Evolutionary conservation across 2,888 invertebrate species (phyloP).

Genomic region (Emmelina monodactyla): DNA sequence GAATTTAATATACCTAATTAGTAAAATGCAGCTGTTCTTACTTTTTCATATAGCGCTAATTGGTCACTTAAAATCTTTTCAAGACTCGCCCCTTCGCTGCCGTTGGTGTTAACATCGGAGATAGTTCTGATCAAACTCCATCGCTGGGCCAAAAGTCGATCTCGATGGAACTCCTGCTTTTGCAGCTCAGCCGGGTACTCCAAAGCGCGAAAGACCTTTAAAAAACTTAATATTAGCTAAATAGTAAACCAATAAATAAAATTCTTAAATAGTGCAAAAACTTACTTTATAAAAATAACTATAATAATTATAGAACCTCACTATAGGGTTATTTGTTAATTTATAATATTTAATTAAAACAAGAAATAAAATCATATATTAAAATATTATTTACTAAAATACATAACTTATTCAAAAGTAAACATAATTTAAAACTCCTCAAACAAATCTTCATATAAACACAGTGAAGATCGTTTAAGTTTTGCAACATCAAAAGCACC

Average conservation of each 20-base stretch:
- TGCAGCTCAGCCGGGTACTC: conserved; percentile 80
- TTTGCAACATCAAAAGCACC: conserved; percentile 63
- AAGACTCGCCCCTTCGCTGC: conserved; percentile 62
- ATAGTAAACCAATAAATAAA: too few species aligned
- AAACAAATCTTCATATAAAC: not conserved
- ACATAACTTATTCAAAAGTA: too few species aligned
- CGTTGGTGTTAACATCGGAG: conserved; percentile 62
- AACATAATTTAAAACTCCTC: too few species aligned
- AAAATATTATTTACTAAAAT: not conserved
- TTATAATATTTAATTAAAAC: too few species aligned
- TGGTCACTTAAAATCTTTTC: conserved; percentile 55
- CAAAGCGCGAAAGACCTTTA: conserved; percentile 78
- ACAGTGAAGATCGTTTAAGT: conserved; percentile 39
- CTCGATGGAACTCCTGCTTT: conserved; percentile 68
- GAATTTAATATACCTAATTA: too few species aligned
- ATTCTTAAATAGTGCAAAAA: conserved; percentile 5
- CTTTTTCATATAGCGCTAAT: conserved; percentile 49
- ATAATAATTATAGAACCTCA: too few species aligned
- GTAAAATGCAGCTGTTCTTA: too few species aligned
- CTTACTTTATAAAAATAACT: too few species aligned
- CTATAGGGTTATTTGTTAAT: too few species aligned
- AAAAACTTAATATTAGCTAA: conserved; percentile 15
- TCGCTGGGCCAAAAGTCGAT: conserved; percentile 66
- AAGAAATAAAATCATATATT: not conserved
- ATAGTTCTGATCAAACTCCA: conserved; percentile 67